phyloP scores from a whole-genome alignment of 2,888 invertebrate genomes.

The Tanaodytes sp. region DNA sequence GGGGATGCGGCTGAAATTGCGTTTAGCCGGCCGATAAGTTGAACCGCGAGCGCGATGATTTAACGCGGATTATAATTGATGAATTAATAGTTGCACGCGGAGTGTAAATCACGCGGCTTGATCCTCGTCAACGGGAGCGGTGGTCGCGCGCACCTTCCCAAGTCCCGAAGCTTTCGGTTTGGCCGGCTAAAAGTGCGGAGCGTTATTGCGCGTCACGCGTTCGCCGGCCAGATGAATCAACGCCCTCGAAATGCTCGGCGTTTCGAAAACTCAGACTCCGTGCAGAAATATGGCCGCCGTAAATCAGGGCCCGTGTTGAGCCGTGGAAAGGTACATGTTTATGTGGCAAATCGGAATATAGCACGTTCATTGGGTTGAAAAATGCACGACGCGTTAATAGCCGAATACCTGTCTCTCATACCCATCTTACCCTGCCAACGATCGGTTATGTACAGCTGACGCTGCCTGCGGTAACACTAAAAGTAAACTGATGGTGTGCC shows the following conservation, averaged over 20 bases:
- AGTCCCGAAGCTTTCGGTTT: too few species aligned
- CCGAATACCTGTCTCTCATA: too few species aligned
- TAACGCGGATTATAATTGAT: constrained; percentile 42
- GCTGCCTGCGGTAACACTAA: too few species aligned
- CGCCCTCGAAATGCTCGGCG: too few species aligned
- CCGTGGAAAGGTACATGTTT: constrained; percentile 52
- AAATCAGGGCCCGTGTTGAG: constrained; percentile 52
- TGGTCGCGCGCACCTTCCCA: too few species aligned
- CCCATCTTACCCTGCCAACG: too few species aligned
- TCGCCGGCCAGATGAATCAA: too few species aligned
- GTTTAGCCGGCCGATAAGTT: neutral
- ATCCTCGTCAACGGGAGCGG: too few species aligned
- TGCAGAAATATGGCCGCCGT: constrained; percentile 52
- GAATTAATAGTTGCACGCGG: constrained; percentile 24
- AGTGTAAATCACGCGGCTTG: constrained; percentile 43
- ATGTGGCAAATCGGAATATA: constrained; percentile 56
- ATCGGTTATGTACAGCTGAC: too few species aligned
- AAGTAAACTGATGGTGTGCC: too few species aligned
- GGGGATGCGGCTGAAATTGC: constrained; percentile 21
- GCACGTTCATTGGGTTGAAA: constrained; percentile 52
- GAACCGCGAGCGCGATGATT: constrained; percentile 31
- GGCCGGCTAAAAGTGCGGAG: too few species aligned
- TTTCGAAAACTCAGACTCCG: constrained; percentile 50
- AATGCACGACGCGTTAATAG: constrained; percentile 49
- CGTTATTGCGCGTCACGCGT: too few species aligned